These are phyloP conservation scores for Steinernema hermaphroditum DNA, from an alignment of 2,888 invertebrate species.

Conservation along the genomic window DNA sequence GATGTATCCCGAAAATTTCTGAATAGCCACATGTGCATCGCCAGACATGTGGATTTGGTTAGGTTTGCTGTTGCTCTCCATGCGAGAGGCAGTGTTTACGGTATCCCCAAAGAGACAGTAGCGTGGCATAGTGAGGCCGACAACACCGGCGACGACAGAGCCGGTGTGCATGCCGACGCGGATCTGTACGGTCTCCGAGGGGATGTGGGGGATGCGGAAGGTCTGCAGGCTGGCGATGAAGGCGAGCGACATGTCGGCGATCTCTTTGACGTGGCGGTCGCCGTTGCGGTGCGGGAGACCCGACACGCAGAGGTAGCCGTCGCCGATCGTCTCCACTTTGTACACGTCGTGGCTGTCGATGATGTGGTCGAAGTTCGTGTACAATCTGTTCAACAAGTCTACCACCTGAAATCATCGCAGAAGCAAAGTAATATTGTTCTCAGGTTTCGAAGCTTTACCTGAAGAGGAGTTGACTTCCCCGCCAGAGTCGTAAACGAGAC, in stretches of 20 bases:
- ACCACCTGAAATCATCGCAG: constrained; percentile 52
- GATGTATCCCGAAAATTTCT: constrained; percentile 36
- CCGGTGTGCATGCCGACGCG: constrained; percentile 39
- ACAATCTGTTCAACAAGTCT: constrained; percentile 61
- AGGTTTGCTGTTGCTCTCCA: constrained; percentile 34
- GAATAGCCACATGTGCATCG: constrained; percentile 33
- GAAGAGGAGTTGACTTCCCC: constrained; percentile 58
- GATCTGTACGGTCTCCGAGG: constrained; percentile 38
- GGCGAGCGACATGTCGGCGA: constrained; percentile 54
- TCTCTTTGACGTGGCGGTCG: constrained; percentile 38
- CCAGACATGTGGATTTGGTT: constrained; percentile 39
- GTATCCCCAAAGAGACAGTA: constrained; percentile 45
- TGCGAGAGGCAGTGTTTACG: constrained; percentile 39
- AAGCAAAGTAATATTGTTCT: not conserved
- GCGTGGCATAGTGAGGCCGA: constrained; percentile 42
- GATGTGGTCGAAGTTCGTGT: constrained; percentile 61
- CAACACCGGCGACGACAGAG: constrained; percentile 41
- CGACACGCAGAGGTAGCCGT: constrained; percentile 16
- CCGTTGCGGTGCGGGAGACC: constrained; percentile 18
- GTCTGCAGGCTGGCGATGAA: constrained; percentile 43
- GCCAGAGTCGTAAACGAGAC: constrained; percentile 62
- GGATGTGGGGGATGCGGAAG: constrained; percentile 54
- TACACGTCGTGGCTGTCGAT: constrained; percentile 50
- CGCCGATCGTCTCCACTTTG: constrained; percentile 20
- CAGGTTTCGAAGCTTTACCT: too few species aligned